Conservation (phyloP, 2,888 invertebrate species). For the Lasioglossum pauxillum region DNA sequence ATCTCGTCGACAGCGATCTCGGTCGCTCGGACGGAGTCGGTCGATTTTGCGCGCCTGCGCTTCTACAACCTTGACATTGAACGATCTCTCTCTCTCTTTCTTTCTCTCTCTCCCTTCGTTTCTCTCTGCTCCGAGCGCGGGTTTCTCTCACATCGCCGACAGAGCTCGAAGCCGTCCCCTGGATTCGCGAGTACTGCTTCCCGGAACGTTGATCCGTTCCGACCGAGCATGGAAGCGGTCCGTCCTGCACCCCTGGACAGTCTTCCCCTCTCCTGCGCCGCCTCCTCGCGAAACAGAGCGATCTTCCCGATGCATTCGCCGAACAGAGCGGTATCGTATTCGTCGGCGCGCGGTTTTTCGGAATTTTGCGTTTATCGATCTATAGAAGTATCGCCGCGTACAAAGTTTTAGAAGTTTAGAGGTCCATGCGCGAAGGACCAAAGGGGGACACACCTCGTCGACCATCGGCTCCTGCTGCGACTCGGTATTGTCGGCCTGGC, state of each 20-base stretch:
- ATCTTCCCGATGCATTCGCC: neutral
- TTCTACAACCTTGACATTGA: slow-evolving; percentile 80
- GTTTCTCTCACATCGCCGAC: neutral
- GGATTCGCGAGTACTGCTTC: slow-evolving; percentile 19
- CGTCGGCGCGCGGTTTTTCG: slow-evolving; percentile 39
- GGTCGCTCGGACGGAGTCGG: slow-evolving; percentile 26
- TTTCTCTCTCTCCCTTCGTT: slow-evolving; percentile 32
- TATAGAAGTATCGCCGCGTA: neutral
- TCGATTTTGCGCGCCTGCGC: slow-evolving; percentile 74
- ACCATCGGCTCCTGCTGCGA: too few species aligned
- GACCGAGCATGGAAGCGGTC: slow-evolving; percentile 22
- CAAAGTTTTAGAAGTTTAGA: too few species aligned
- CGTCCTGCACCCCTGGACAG: neutral
- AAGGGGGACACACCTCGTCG: too few species aligned
- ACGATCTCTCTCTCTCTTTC: slow-evolving; percentile 52
- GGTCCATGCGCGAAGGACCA: neutral
- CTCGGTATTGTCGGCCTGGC: too few species aligned
- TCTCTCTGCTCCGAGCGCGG: slow-evolving; percentile 1
- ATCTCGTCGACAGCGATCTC: neutral
- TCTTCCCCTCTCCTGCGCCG: neutral
- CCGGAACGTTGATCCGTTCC: slow-evolving; percentile 20
- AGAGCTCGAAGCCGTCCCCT: neutral
- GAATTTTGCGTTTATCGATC: neutral
- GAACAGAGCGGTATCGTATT: neutral
- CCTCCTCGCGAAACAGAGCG: neutral